Evolutionary conservation across 2,888 invertebrate genomes (phyloP), one percentile per base, ranked within the genome.

Genomic region (Hyppa rectilinea): DNA sequence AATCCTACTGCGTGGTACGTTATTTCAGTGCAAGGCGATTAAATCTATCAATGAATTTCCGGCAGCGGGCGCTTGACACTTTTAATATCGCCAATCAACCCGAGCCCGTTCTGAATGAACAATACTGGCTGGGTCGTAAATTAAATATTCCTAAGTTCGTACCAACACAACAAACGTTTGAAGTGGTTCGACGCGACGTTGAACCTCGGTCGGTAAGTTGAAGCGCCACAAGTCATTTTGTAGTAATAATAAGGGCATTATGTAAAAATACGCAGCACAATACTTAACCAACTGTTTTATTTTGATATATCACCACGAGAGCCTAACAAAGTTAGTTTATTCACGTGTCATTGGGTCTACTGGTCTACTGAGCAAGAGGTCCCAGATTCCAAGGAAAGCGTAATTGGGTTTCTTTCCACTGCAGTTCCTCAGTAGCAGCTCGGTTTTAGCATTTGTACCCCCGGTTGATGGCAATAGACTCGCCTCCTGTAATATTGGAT

Each of bases 21-120:
- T 94, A 95, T 95, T 95, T 95, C 92, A 93, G 93, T 90, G 87
- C 90, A 85, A 85, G 85, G 91, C 94, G 93, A 93, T 95, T 94
- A 95, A 95, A 94, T 94, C 95, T 95, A 95, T 95, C 95, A 95
- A 95, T 95, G 95, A 95, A 92, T 95, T 95, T 95, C 95, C 95
- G 95, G 95, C 94, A 94, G 88, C 87, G 86, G 85, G 85, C 83
- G 92, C 92, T 93, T 95, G 95, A 95, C 95, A 95, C 93, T 94
- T 94, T 94, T 94, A 94, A 94, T 94, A 93, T 93, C 94, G 93
- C 91, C 94, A 93, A 94, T 94, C 94, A 93, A 93, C 92, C 87
- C 89, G 89, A 86, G 89, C 87, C 89, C 91, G 91, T 90, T 90
- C 89, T 95, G 92, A 94, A 94, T 94, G 95, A 95, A 95, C 95